phyloP scores from a whole-genome alignment of 2,113 vertebrate species.

The Stigmatopora argus region DNA sequence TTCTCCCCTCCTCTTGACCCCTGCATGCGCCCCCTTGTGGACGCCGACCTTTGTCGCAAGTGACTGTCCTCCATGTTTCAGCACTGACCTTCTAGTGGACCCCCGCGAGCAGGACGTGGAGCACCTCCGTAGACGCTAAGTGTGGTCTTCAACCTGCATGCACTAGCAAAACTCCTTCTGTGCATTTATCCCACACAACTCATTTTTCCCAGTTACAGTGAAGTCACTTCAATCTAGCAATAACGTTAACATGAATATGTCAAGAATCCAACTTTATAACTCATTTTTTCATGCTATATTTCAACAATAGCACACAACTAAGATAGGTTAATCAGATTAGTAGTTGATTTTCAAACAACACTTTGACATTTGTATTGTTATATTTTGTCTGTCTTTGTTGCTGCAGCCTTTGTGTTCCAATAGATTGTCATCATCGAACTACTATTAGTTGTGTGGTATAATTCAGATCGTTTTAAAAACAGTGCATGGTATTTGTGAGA shows the following conservation, averaged over 20 bases:
- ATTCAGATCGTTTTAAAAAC: too few species aligned
- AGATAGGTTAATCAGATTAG: too few species aligned
- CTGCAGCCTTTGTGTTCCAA: background rate
- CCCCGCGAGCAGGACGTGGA: slow-evolving; percentile 1
- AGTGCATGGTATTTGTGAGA: too few species aligned
- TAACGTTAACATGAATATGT: too few species aligned
- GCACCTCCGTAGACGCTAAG: background rate
- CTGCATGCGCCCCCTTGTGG: slow-evolving; percentile 29
- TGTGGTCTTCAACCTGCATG: background rate
- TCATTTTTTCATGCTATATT: too few species aligned
- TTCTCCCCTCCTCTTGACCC: background rate
- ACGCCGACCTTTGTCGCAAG: slow-evolving; percentile 12
- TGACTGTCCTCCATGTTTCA: slow-evolving; percentile 50
- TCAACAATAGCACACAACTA: too few species aligned
- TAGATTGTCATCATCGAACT: too few species aligned
- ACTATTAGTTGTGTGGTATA: too few species aligned
- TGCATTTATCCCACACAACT: background rate
- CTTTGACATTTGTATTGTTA: background rate
- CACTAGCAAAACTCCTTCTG: background rate
- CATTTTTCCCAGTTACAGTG: too few species aligned
- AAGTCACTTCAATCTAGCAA: too few species aligned
- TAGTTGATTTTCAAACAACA: background rate
- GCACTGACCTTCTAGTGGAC: slow-evolving; percentile 56
- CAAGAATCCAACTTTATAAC: too few species aligned
- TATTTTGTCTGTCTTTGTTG: background rate